These are phyloP conservation scores for Autographa gamma DNA, from an alignment of 2,888 invertebrate species.

Conservation along the genomic window DNA sequence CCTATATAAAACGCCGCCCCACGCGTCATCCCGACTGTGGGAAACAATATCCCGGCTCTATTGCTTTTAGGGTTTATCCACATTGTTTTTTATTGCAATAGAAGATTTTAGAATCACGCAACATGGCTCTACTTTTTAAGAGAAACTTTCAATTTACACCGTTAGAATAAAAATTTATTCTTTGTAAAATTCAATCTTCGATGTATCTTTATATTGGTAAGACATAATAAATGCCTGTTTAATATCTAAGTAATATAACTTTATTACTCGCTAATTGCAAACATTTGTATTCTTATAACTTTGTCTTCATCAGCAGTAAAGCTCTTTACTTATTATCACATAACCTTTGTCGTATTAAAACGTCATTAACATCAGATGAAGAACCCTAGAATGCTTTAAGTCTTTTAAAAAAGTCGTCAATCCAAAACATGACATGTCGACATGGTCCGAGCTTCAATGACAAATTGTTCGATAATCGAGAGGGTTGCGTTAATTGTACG, in stretches of 20 bases:
- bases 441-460: conserved; percentile 63
- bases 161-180: neutral
- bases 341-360: neutral
- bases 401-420: neutral
- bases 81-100: conserved; percentile 26
- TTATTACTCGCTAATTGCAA: neutral
- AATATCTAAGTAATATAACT: neutral
- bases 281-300: no score
- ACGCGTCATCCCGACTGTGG: conserved; percentile 80
- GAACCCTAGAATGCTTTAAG: neutral
- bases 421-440: conserved; percentile 37
- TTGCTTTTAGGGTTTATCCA: conserved; percentile 29
- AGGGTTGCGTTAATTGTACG: conserved; percentile 72
- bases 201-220: neutral
- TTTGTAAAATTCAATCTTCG: neutral
- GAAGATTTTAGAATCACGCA: neutral
- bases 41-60: conserved; percentile 73
- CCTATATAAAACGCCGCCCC: conserved; percentile 87
- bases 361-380: neutral
- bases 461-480: conserved; percentile 77
- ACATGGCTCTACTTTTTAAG: neutral
- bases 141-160: neutral
- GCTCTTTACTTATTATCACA: neutral
- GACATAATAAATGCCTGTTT: neutral
- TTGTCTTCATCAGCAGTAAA: neutral